Percentiles rank a stretch among this genome's conserved stretches.
These are phyloP conservation scores for Panthera uncia DNA, from an alignment of 2,113 vertebrate species.

Conservation along the genomic window DNA sequence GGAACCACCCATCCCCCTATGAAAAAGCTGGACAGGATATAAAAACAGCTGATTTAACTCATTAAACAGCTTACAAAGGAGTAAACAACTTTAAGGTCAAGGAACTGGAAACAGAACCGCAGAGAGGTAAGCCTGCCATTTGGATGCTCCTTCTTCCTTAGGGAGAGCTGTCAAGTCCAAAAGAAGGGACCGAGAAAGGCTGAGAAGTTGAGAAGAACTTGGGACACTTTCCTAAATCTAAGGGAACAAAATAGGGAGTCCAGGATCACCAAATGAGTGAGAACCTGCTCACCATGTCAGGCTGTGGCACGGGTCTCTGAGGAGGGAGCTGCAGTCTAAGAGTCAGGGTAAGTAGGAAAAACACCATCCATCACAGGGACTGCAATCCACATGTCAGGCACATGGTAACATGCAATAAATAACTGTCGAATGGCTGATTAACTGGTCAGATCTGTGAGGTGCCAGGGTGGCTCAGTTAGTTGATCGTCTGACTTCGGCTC, in stretches of 20 bases:
- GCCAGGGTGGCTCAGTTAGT: too few relatives aligned
- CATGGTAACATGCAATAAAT: not conserved
- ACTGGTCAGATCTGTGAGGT: not conserved
- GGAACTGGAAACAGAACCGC: not conserved
- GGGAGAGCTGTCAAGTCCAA: not conserved
- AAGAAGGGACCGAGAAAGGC: not conserved
- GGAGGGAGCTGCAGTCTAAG: not conserved
- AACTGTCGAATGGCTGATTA: not conserved
- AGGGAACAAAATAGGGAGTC: not conserved
- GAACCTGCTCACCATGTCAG: not conserved
- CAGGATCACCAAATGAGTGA: not conserved
- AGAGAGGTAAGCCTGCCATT: not conserved
- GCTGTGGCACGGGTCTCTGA: not conserved
- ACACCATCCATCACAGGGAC: not conserved
- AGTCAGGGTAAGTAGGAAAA: not conserved
- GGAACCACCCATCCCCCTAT: not conserved
- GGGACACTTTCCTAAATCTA: not conserved
- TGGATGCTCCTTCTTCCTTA: not conserved
- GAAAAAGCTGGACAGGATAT: not conserved
- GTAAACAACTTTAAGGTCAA: not conserved
- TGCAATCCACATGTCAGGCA: not conserved
- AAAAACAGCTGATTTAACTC: not conserved
- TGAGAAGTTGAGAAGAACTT: not conserved
- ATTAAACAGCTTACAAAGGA: not conserved
- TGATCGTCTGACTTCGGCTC: too few relatives aligned